phyloP scores from a whole-genome alignment of 2,113 vertebrate species.

The Mionectes macconnelli region DNA sequence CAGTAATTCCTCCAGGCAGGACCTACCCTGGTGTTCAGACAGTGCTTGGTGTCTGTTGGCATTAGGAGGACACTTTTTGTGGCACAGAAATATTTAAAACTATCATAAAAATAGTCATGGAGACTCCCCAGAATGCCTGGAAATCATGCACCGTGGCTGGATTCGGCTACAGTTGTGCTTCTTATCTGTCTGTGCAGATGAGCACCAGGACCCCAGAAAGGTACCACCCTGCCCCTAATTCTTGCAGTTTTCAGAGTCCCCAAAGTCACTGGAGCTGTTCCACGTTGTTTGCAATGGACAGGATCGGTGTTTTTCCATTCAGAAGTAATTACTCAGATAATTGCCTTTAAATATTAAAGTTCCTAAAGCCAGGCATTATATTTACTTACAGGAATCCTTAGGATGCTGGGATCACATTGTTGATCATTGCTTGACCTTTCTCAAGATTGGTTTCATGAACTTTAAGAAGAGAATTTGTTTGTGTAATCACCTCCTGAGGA shows the following conservation, averaged over 20 bases:
- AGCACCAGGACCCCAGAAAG: neutral
- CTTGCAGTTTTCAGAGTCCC: neutral
- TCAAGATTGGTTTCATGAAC: slow-evolving; percentile 67
- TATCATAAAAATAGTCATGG: neutral
- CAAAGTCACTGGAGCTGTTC: neutral
- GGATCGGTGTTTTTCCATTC: neutral
- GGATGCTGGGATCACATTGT: slow-evolving; percentile 5
- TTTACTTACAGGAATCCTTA: slow-evolving; percentile 46
- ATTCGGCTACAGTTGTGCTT: neutral
- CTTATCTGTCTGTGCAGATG: neutral
- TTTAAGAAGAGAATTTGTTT: slow-evolving; percentile 65
- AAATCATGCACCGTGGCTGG: neutral
- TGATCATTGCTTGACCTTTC: slow-evolving; percentile 61
- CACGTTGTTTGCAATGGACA: neutral
- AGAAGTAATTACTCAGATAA: slow-evolving; percentile 34
- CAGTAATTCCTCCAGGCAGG: neutral
- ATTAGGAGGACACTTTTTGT: neutral
- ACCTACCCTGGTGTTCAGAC: neutral
- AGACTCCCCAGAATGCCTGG: neutral
- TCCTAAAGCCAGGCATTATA: neutral
- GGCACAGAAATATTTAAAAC: neutral
- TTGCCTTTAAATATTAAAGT: slow-evolving; percentile 31
- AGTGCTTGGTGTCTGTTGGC: neutral
- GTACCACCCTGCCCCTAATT: neutral
- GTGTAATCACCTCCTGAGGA: slow-evolving; percentile 60